Base-by-base conservation (phyloP, 2,797 vertebrate species). In the Antrozous pallidus region DNA sequence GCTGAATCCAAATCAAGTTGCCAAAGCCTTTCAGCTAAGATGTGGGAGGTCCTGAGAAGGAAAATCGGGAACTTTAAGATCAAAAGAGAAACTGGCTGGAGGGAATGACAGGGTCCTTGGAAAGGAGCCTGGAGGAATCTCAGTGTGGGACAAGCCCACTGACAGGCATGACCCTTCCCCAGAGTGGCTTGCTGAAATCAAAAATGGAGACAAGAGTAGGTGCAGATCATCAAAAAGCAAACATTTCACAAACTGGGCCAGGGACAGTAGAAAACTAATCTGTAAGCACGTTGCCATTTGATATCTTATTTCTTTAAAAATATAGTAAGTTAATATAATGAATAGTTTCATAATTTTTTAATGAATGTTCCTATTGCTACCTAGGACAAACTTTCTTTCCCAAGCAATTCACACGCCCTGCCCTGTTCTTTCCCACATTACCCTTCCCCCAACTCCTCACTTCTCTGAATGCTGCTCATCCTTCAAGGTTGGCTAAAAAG, bases 41-140 rank as follows among this genome's bases (percentile, higher is more conserved):
- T 86, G 91, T 95, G 91, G 95, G 95, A 95, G 93, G 93, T 96
- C 96, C 83, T 93, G 74, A 86, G 95, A 92, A 83, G 91, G 38
- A 96, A 95, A 97, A 95, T 51, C 42, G 85, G 65, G 7, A 33
- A 73, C 88, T 83, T 94, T 51, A 96, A 92, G 85, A 94, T 94
- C 83, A 93, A 96, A 96, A 92, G 56, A 71, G 84, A 95, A 94
- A 81, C 67, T 88, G 87, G 38, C 90, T 88, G 24, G 45, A 95
- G 26, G 47, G 33, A 91, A 81, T 90, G 93, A 82, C 73, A 93
- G 63, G 80, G 33, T 51, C 74, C 69, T 91, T 92, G 92, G 56
- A 90, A 88, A 93, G 70, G 65, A 95, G 85, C 56, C 69, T 71
- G 58, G 85, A 94, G 87, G 65, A 96, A 92, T 93, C 42, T 88